Evolutionary conservation across 1,140 invertebrate species (phyloP).

Genomic region (Pseudomyrmex sp.): DNA sequence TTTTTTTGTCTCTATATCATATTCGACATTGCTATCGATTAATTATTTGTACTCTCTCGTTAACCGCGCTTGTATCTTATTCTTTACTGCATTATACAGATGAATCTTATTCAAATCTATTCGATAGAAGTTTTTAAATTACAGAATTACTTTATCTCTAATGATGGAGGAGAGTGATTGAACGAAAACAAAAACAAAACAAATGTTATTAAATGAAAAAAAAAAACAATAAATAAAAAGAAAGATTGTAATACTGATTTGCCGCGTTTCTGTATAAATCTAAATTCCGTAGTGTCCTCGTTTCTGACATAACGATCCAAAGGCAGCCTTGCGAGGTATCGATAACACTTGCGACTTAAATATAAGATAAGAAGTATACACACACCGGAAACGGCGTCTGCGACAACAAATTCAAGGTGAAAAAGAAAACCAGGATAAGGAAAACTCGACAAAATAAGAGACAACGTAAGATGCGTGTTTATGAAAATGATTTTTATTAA

Average conservation of each 20-base stretch:
- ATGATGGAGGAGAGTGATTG: neutral
- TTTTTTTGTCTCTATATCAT: slow-evolving; percentile 17
- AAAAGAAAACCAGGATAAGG: neutral
- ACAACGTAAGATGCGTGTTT: neutral
- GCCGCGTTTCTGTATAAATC: neutral
- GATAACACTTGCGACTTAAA: too few species aligned
- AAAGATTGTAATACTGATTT: slow-evolving; percentile 6
- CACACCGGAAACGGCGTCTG: too few species aligned
- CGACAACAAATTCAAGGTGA: neutral
- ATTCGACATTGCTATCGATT: slow-evolving; percentile 35
- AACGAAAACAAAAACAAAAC: neutral
- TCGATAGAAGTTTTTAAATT: slow-evolving; percentile 27
- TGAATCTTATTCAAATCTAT: slow-evolving; percentile 26
- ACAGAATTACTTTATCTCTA: neutral
- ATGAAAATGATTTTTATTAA: slow-evolving; percentile 50
- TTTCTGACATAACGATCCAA: neutral
- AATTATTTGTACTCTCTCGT: slow-evolving; percentile 59
- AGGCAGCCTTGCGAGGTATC: too few species aligned
- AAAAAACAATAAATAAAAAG: slow-evolving; percentile 1
- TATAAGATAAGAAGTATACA: too few species aligned
- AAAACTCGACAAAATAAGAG: slow-evolving; percentile 33
- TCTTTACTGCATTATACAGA: slow-evolving; percentile 28
- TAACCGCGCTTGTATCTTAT: slow-evolving; percentile 39
- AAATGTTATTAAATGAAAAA: neutral
- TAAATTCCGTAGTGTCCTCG: neutral